Conservation (phyloP, 2,888 invertebrate species). For the Augochlorella aurata region DNA sequence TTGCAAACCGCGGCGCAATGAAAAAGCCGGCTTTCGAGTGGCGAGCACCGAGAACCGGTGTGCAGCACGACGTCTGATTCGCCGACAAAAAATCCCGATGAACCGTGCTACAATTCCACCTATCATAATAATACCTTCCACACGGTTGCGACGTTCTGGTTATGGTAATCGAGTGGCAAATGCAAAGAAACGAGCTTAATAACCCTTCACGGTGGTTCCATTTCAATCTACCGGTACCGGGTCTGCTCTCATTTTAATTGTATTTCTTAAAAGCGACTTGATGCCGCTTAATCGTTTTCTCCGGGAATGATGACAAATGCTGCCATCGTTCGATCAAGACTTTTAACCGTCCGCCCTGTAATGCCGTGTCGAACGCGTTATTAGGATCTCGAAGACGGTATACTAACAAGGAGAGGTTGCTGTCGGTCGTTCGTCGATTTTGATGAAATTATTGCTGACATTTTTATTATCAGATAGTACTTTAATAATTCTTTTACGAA, state of each 20-base stretch:
- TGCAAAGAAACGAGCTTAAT: constrained; percentile 43
- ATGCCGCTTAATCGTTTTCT: constrained; percentile 15
- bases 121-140: constrained; percentile 50
- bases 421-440: no score
- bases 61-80: constrained; percentile 23
- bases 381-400: no score
- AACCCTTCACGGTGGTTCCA: constrained; percentile 39
- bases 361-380: no score
- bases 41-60: constrained; percentile 14
- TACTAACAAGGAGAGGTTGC: no score
- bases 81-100: constrained; percentile 25
- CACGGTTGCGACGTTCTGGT: constrained; percentile 33
- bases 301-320: constrained; percentile 26
- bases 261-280: constrained; percentile 21
- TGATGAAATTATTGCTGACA: no score
- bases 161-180: constrained; percentile 45
- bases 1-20: constrained; percentile 65
- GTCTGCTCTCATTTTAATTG: neutral
- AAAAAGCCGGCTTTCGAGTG: constrained; percentile 12
- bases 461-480: no score
- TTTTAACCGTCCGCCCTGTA: neutral
- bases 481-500: no score
- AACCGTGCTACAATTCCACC: constrained; percentile 21
- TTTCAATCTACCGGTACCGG: constrained; percentile 36
- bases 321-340: neutral